These are phyloP conservation scores for Tupiocoris notatus DNA, from an alignment of 2,888 invertebrate species.

Conservation along the genomic window DNA sequence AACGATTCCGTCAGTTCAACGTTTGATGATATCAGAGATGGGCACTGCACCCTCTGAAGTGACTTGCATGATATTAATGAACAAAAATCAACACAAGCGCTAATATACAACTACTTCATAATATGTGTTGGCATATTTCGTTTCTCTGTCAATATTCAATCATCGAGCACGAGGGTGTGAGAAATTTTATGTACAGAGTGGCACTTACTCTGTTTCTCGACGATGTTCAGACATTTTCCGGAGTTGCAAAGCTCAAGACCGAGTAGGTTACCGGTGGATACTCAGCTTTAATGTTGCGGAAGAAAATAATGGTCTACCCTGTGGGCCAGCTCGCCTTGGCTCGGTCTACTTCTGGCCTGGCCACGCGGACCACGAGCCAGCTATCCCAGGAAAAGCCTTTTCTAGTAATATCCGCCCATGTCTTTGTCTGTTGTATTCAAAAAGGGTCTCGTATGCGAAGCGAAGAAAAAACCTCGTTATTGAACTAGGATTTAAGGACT, in stretches of 20 bases:
- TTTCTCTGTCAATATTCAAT: too few relatives aligned
- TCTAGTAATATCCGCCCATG: slow-evolving; percentile 6
- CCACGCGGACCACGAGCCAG: neutral
- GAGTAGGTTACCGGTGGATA: slow-evolving; percentile 5
- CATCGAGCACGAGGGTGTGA: too few relatives aligned
- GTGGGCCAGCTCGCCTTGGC: neutral
- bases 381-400: slow-evolving; percentile 1
- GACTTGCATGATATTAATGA: too few relatives aligned
- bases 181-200: too few relatives aligned
- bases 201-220: neutral
- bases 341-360: neutral
- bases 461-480: neutral
- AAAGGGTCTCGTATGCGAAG: neutral
- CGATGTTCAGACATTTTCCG: neutral
- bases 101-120: too few relatives aligned
- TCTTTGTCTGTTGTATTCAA: slow-evolving; percentile 24
- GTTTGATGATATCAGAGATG: too few relatives aligned
- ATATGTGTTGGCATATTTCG: too few relatives aligned
- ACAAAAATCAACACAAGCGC: too few relatives aligned
- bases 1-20: too few relatives aligned
- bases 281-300: slow-evolving; percentile 35
- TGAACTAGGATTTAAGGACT: slow-evolving; percentile 30
- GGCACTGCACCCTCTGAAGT: too few relatives aligned
- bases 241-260: neutral
- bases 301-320: slow-evolving; percentile 33